phyloP scores from a whole-genome alignment of 2,888 invertebrate species.

The Hirtodrosophila histrioides region DNA sequence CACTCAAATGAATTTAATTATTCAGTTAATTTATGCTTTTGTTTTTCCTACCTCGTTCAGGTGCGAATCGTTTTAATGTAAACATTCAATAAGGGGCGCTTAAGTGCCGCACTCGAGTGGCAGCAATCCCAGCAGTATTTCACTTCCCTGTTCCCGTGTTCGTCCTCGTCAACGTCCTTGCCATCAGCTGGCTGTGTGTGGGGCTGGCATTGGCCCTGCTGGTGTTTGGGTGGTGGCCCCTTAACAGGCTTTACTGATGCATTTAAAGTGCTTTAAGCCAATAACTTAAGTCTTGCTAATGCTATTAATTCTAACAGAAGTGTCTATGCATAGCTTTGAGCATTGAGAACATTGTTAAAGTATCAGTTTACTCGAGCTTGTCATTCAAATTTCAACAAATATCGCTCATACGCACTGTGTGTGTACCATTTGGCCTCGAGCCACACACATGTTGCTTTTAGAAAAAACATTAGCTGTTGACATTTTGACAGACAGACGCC shows the following conservation, averaged over 20 bases:
- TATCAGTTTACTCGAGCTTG: constrained; percentile 64
- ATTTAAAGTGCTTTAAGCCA: constrained; percentile 23
- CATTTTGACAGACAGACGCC: constrained; percentile 54
- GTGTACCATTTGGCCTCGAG: constrained; percentile 29
- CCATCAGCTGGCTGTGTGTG: no score
- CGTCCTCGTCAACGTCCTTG: not conserved
- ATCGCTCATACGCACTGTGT: constrained; percentile 38
- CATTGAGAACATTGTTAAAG: constrained; percentile 31
- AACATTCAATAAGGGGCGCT: constrained; percentile 45
- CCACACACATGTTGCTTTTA: constrained; percentile 44
- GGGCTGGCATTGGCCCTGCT: not conserved
- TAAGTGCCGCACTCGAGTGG: constrained; percentile 23
- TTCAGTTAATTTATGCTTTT: constrained; percentile 59
- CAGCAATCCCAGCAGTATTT: constrained; percentile 6
- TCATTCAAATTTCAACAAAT: constrained; percentile 53
- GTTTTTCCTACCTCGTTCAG: constrained; percentile 36
- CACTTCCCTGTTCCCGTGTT: not conserved
- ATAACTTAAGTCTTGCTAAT: constrained; percentile 30
- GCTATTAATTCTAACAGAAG: constrained; percentile 25
- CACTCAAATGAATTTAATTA: constrained; percentile 73
- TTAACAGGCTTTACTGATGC: constrained; percentile 7
- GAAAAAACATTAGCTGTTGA: constrained; percentile 59
- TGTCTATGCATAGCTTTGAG: constrained; percentile 31
- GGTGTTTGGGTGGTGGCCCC: constrained; percentile 21
- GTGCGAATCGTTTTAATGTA: constrained; percentile 49